Percentiles rank a stretch among this genome's conserved stretches.
Conservation (phyloP, 2,797 vertebrate genomes). For the Hoplostethus mediterraneus region DNA sequence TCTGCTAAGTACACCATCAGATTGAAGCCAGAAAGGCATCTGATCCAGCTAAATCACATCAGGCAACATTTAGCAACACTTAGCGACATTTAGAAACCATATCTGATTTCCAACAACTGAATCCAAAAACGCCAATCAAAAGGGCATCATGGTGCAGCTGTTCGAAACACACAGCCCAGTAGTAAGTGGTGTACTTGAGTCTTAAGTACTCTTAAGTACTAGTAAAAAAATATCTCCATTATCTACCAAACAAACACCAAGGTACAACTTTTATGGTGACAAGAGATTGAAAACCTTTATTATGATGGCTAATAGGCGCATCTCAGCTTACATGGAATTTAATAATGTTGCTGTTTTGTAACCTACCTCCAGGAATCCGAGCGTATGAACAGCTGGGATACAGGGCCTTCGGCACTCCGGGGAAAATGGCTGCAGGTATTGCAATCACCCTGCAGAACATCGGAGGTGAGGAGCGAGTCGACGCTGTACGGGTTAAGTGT, state of each 20-base stretch:
- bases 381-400: constrained; percentile 95
- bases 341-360: constrained; percentile 35
- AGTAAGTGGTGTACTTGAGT: too few relatives aligned
- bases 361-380: constrained; percentile 88
- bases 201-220: too few relatives aligned
- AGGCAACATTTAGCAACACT: too few relatives aligned
- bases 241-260: neutral
- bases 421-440: constrained; percentile 93
- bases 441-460: constrained; percentile 97
- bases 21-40: neutral
- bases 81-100: neutral
- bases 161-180: too few relatives aligned
- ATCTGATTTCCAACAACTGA: too few relatives aligned
- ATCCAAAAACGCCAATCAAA: neutral
- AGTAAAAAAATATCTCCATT: too few relatives aligned
- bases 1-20: neutral
- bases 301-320: constrained; percentile 8
- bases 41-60: neutral
- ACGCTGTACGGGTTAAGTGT: neutral
- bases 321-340: constrained; percentile 8
- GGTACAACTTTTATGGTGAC: neutral
- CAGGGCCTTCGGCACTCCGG: constrained; percentile 93
- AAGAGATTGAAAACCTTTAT: neutral
- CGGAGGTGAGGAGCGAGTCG: constrained; percentile 85
- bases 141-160: neutral